phyloP scores from a whole-genome alignment of 2,888 invertebrate genomes.

The Platerodrilus igneus region DNA sequence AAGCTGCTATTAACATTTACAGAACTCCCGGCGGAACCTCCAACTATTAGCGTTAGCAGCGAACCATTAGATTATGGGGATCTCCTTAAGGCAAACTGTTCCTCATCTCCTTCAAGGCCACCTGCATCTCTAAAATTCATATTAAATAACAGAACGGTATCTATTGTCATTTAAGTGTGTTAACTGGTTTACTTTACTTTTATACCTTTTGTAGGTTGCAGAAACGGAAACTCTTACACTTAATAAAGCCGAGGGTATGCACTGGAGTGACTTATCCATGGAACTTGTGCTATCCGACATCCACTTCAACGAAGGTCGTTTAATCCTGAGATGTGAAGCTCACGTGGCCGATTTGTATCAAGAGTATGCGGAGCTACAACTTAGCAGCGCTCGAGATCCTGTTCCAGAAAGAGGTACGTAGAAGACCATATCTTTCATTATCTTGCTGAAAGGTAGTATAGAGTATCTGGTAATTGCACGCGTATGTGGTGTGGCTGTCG shows the following conservation, averaged over 20 bases:
- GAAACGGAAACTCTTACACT: conserved; percentile 45
- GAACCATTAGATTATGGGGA: conserved; percentile 73
- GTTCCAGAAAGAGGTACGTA: conserved; percentile 77
- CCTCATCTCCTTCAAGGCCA: conserved; percentile 72
- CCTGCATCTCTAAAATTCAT: conserved; percentile 68
- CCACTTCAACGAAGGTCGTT: conserved; percentile 59
- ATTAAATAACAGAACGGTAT: conserved; percentile 74
- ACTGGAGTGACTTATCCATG: conserved; percentile 57
- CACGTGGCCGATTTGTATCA: conserved; percentile 66
- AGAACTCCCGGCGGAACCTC: conserved; percentile 68
- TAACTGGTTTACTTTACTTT: too few species aligned
- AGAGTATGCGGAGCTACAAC: conserved; percentile 62
- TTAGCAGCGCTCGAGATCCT: conserved; percentile 70
- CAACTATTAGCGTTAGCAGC: conserved; percentile 66
- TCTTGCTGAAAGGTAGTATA: too few species aligned
- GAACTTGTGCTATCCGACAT: conserved; percentile 54
- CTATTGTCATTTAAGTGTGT: too few species aligned
- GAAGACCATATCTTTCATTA: too few species aligned
- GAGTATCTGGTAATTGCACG: too few species aligned
- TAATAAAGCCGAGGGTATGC: too few species aligned
- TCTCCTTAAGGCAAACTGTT: conserved; percentile 70
- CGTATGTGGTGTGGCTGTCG: too few species aligned
- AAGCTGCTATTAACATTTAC: conserved; percentile 30
- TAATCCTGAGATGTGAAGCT: conserved; percentile 68
- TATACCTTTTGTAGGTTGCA: conserved; percentile 28